Base-by-base conservation (phyloP, 2,113 vertebrate species). In the Grammatotria lemairii region DNA sequence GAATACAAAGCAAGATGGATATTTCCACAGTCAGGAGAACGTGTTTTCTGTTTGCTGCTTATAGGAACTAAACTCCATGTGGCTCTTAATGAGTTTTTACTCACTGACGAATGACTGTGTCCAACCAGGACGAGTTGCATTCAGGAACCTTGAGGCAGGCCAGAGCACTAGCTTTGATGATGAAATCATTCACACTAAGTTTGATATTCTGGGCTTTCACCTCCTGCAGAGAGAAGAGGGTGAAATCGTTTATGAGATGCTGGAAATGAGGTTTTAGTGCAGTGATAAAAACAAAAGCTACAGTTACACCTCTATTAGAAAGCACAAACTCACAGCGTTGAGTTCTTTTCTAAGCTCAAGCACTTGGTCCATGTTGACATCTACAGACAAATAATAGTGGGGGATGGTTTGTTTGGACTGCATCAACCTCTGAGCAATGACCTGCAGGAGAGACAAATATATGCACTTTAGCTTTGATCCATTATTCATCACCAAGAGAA, bases 371-470 rank as follows among this genome's bases (percentile, higher is more conserved):
- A 99, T 98, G 96, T 98, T 97, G 45, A 99, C 92, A 90, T 99
- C 98, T 17, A 99, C 87, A 89, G 98, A 99, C 87, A 99, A 97
- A 90, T 99, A 99, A 91, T 99, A 99, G 95, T 99, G 99, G 93
- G 99, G 99, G 97, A 99, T 98, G 2, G 98, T 99, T 94, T 99
- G 99, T 75, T 99, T 99, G 57, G 99, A 99, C 83, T 97, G 98
- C 97, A 99, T 97, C 95, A 99, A 88, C 86, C 98, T 97, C 96
- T 99, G 98, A 84, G 98, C 99, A 47, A 99, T 99, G 81, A 99
- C 98, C 98, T 99, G 93, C 33, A 60, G 81, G 81, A 87, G 28
- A 88, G 23, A 91, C 8, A n/a, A 28, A 91, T 31, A 82, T 31
- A 49, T 45, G 65, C 57, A 84, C 28, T 70, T 91, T 47, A 91